Base-by-base conservation (phyloP, 2,797 vertebrate genomes). In the Lagocephalus sceleratus region DNA sequence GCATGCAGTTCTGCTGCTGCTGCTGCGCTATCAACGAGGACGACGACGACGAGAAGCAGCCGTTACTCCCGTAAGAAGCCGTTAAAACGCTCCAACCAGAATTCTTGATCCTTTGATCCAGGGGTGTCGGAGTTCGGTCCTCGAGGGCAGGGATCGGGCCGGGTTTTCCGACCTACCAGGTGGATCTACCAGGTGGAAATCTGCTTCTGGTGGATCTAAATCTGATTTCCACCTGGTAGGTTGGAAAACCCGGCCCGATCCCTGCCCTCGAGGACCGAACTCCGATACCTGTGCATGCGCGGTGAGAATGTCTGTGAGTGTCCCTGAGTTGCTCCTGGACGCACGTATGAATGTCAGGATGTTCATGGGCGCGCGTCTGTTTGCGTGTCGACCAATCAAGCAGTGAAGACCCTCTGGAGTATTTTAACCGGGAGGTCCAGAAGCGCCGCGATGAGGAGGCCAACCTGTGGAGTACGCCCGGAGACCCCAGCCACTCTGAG, bases 381-480 rank as follows among this genome's bases (percentile, higher is more conserved):
- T 42, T 75, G 21, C 73, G 32, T 66, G 9, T 64, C 40, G 22
- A n/a, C 23, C 8, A 9, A 42, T 22, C 17, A 23, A 39, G 16
- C 59, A 90, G 85, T 65, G 79, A 85, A 19, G 91, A 93, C 47
- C 90, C 91, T 0, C 56, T 94, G 73, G 87, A 90, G 55, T 94
- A 92, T 66, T 92, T 93, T 60, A 90, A 88, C 43, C 90, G 90
- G 1, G 88, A 93, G 45, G 91, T 90, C 20, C 89, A 93, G 73
- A 90, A 89, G 54, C 81, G 90, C 1, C 83, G 89, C 0, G 92
- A 92, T 4, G 91, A 93, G 63, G 91, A 93, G 71, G 85, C 89
- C 15, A 94, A 94, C 68, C 76, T 94, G 58, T 94, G 92, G 93
- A 94, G 85, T 21, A 87, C 90, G 39, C 92, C 92, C 0, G 88